Base-by-base conservation (phyloP, 2,113 vertebrate species). In the Rhagologus leucostigma region DNA sequence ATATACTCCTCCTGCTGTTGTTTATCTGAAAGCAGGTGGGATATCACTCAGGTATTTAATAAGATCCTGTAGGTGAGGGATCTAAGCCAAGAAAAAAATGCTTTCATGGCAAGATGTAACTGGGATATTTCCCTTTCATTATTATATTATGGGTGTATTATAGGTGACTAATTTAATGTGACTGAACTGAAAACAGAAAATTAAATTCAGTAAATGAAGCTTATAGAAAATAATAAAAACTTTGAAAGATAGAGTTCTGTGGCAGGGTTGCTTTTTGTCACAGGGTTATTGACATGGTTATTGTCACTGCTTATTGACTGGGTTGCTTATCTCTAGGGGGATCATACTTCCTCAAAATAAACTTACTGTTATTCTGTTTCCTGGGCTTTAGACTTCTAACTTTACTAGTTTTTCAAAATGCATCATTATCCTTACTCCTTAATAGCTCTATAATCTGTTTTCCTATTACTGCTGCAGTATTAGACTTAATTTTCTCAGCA, bases 1-100 rank as follows among this genome's bases (percentile, higher is more conserved):
- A 81, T 68, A 77, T 30, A n/a, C 5, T 41, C 22, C 29, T 65
- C 41, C 93, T 91, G 90, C 75, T 84, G 87, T 71, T 95, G 79
- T 91, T 97, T 92, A 62, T 62, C 63, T 77, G 70, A 69, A 79
- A 94, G 73, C 87, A 96, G 93, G 90, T 93, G 92, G 56, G 64
- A 94, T 90, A 91, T 93, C 24, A 56, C n/a, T 87, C 68, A 92
- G 75, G 47, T 70, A 56, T 44, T 67, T 92, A 86, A 33, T 83
- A 90, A 32, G 84, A 46, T 82, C 55, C 32, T 90, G 23, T 30
- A 53, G 42, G 50, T 71, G 29, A 75, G 44, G 9, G 21, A 87
- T 78, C 15, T 32, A 91, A 93, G 35, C 32, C 71, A 91, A 86
- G 46, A 78, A 67, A 44, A 89, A 89, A 74, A 20, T 4, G 55